A percentile compares a stretch with the other conserved stretches of the same genome.
These are phyloP conservation scores for Diaprepes abbreviatus DNA, from an alignment of 2,888 invertebrate species.

Conservation along the genomic window DNA sequence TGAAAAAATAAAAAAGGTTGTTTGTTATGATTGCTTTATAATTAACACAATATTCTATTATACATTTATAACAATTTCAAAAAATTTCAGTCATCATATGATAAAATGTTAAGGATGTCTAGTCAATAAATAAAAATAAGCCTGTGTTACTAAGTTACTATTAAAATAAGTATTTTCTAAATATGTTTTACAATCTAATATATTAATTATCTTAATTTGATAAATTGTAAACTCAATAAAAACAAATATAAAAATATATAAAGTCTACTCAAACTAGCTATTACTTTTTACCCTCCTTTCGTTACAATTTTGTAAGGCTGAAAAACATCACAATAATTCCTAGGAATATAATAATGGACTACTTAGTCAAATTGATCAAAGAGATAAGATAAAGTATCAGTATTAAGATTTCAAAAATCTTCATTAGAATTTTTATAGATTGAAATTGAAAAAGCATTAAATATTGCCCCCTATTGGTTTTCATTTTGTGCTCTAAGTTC, in stretches of 20 bases:
- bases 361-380: neutral
- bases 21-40: neutral
- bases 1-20: too few relatives aligned
- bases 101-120: neutral
- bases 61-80: constrained; percentile 1
- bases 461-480: neutral
- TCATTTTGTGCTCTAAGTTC: constrained; percentile 29
- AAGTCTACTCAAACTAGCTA: constrained; percentile 33
- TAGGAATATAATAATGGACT: constrained; percentile 24
- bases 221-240: constrained; percentile 37
- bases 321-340: constrained; percentile 44
- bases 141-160: neutral
- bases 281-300: constrained; percentile 21
- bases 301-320: constrained; percentile 42
- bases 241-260: constrained; percentile 44
- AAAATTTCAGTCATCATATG: constrained; percentile 11
- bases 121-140: constrained; percentile 9
- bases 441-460: neutral
- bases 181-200: neutral
- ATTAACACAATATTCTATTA: constrained; percentile 15
- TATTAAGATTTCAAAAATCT: neutral
- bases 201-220: constrained; percentile 20
- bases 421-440: neutral
- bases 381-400: neutral
- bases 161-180: neutral